Conservation (phyloP, 2,888 invertebrate genomes). For the Latheticus oryzae region DNA sequence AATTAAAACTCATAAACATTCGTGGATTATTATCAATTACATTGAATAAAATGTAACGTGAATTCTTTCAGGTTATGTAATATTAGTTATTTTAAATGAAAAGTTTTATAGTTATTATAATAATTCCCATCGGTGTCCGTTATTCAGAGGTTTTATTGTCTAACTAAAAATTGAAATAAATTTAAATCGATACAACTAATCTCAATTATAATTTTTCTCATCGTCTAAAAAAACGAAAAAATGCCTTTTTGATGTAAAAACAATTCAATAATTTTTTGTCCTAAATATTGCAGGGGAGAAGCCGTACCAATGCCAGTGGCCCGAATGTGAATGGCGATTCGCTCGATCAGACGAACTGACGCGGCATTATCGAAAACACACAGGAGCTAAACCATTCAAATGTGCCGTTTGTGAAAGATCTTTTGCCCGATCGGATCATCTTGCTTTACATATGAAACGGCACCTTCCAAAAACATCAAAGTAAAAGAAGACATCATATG, state of each 20-base stretch:
- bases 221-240: no score
- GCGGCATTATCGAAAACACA: constrained; percentile 96
- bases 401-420: constrained; percentile 95
- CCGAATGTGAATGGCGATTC: constrained; percentile 97
- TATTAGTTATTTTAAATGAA: no score
- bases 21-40: no score
- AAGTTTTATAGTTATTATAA: no score
- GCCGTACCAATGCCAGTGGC: constrained; percentile 98
- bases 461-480: constrained; percentile 91
- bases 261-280: constrained; percentile 40
- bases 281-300: constrained; percentile 98
- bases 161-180: background rate
- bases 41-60: no score
- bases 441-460: constrained; percentile 96
- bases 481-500: constrained; percentile 58
- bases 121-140: constrained; percentile 1
- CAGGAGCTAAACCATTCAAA: constrained; percentile 97
- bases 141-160: background rate
- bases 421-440: constrained; percentile 94
- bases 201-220: no score
- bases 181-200: no score
- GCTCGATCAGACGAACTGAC: constrained; percentile 96
- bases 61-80: no score
- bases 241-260: constrained; percentile 1
- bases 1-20: no score